Base-by-base conservation (phyloP, 2,797 vertebrate species). In the Hylomyscus alleni region DNA sequence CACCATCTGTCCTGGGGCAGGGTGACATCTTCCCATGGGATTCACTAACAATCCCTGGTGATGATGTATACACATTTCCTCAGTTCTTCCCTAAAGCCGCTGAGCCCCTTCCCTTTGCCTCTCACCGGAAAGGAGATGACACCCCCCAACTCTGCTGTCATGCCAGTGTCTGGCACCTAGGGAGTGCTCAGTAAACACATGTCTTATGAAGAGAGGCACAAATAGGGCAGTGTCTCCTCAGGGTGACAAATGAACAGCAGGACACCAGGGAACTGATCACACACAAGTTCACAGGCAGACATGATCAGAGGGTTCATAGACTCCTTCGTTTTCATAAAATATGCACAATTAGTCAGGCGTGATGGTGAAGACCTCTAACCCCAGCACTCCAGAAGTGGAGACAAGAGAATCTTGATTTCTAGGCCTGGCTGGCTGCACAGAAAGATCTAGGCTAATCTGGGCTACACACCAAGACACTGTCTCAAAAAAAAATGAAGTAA, bases 101-200 rank as follows among this genome's bases (percentile, higher is more conserved):
- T 89, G 73, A 73, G 29, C 26, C 2, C 26, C 62, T 92, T 65
- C 60, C n/a, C 14, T 89, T 22, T 76, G 65, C 50, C 86, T 94
- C 92, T 95, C 54, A 29, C 50, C 62, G 73, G 47, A 77, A 90
- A 95, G 72, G 19, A 87, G 34, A 95, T 67, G 60, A 11, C 19
- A 60, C 37, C 13, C 84, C 84, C 4, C 37, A 40, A 78, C 29
- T 94, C 17, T 92, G 60, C 26, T 52, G 17, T 95, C 78, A 85
- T 8, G 26, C 73, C 40, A 37, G 26, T 76, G 29, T 67, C 76
- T 76, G 56, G 24, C 19, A 87, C 47, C 6, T 80, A 54, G 3
- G 77, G 91, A 95, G 56, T 24, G 34, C 58, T 96, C 62, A 82
- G 50, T 75, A 92, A 94, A 82, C 82, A 75, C 50, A 92, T 81